Conservation (phyloP, 2,113 vertebrate species). For the Percina caprodes region DNA sequence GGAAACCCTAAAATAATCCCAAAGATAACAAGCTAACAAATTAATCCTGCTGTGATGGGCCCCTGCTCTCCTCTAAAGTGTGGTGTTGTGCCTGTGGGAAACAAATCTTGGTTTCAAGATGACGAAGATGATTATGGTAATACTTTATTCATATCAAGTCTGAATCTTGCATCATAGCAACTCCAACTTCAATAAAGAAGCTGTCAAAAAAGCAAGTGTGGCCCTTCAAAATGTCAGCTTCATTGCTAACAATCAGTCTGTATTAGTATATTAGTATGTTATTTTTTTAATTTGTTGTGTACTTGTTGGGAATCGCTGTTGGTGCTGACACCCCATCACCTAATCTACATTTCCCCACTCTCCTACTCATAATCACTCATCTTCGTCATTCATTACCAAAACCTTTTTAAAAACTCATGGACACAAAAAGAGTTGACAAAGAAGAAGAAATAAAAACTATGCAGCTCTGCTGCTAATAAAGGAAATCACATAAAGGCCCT, state of each 20-base stretch:
- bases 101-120: too few relatives aligned
- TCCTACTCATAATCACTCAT: neutral
- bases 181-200: too few relatives aligned
- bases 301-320: neutral
- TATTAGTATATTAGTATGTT: too few relatives aligned
- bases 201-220: neutral
- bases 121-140: too few relatives aligned
- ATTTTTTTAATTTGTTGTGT: neutral
- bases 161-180: too few relatives aligned
- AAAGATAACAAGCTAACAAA: neutral
- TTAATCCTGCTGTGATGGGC: neutral
- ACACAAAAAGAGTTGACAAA: conserved; percentile 38
- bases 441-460: neutral
- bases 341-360: neutral
- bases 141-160: too few relatives aligned
- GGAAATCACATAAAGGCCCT: conserved; percentile 49
- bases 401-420: conserved; percentile 1
- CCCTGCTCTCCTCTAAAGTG: neutral
- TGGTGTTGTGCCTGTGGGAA: neutral
- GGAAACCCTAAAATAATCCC: neutral
- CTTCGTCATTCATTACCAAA: conserved; percentile 22
- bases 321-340: neutral
- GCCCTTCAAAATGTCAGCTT: neutral
- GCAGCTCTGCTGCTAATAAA: conserved; percentile 55
- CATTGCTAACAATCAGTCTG: too few relatives aligned